phyloP scores from a whole-genome alignment of 2,888 invertebrate genomes.

The Eumerus sabulonum region DNA sequence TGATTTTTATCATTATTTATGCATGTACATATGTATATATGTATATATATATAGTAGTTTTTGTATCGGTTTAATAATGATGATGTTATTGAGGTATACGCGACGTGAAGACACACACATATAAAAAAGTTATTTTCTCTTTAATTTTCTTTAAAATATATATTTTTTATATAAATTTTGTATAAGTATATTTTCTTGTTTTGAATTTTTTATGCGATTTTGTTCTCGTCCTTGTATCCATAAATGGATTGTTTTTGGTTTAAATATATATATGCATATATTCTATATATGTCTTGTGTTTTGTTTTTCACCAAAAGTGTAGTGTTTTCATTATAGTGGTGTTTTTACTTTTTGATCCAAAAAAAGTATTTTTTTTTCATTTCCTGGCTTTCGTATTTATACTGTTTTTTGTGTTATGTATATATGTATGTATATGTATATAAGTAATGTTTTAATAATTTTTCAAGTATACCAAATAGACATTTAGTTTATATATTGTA shows the following conservation, averaged over 20 bases:
- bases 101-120: conserved; percentile 80
- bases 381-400: no score
- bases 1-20: conserved; percentile 25
- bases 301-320: conserved; percentile 49
- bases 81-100: conserved; percentile 80
- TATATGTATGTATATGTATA: conserved; percentile 37
- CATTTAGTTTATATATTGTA: no score
- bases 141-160: conserved; percentile 52
- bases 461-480: conserved; percentile 68
- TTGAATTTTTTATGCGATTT: conserved; percentile 49
- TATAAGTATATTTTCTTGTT: conserved; percentile 56
- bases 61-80: conserved; percentile 62
- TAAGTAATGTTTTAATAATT: conserved; percentile 60
- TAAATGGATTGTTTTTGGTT: conserved; percentile 63
- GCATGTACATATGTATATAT: conserved; percentile 32
- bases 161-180: conserved; percentile 63
- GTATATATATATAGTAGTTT: conserved; percentile 40
- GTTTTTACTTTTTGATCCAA: conserved; percentile 41
- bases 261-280: conserved; percentile 51
- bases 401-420: no score
- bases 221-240: conserved; percentile 67
- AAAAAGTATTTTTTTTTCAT: conserved; percentile 34
- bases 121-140: conserved; percentile 71
- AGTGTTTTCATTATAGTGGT: conserved; percentile 15
- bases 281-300: conserved; percentile 30